These are phyloP conservation scores for Flabesymbios commensalis DNA, from an alignment of 2,888 invertebrate species.

Conservation along the genomic window DNA sequence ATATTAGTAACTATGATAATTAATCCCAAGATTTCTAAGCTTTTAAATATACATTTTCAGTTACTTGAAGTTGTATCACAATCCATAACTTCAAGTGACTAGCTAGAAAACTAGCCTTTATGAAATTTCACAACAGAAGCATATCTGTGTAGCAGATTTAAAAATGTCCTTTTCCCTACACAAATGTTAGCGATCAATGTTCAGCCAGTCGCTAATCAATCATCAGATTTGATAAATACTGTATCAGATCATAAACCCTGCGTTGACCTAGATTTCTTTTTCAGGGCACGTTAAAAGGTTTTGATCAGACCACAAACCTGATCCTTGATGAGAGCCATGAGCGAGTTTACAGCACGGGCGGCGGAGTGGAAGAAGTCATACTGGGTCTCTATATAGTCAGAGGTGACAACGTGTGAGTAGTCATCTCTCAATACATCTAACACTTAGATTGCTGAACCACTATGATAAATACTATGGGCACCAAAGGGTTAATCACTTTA, in stretches of 20 bases:
- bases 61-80: no score
- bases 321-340: conserved; percentile 98
- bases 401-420: conserved; percentile 91
- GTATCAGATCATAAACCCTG: no score
- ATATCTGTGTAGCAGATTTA: no score
- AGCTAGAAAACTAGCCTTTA: no score
- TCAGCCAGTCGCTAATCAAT: no score
- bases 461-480: background rate
- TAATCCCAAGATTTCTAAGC: background rate
- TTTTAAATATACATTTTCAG: background rate
- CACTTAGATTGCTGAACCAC: background rate
- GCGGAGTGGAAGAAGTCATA: conserved; percentile 93
- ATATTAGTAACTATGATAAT: background rate
- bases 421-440: background rate
- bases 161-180: no score
- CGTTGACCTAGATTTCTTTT: no score
- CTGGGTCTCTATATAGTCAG: conserved; percentile 96
- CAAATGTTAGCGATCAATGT: no score
- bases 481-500: no score
- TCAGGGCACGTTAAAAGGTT: conserved; percentile 94
- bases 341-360: conserved; percentile 89
- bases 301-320: conserved; percentile 98
- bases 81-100: no score
- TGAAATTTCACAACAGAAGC: no score
- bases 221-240: no score